Evolutionary conservation across 2,797 vertebrate species (phyloP), one percentile per base, ranked within the genome.

Genomic region (Typhlichthys eigenmanni): DNA sequence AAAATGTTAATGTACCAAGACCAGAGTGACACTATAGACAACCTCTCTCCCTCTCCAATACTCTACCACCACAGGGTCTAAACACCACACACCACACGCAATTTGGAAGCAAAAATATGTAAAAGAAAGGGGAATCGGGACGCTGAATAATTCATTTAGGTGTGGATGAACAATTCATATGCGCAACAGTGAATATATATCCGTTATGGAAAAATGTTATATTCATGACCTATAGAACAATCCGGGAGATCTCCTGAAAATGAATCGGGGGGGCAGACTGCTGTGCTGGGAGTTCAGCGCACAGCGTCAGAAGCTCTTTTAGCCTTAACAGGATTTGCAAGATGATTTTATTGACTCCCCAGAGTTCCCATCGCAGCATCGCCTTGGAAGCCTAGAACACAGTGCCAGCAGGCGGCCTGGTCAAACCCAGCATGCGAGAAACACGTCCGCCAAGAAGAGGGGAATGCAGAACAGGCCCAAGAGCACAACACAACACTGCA

Each of bases 101-200:
- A 62, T 78, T 76, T 79, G 71, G 67, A 75, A 76, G 60, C 64
- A 68, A 74, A 75, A 73, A 55, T 68, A 75, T 82, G 52, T 66
- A 68, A 65, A 67, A 69, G 71, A 58, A 71, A 75, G 75, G 68
- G 32, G 17, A 81, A 79, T 76, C 34, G 38, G 55, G 29, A 50
- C 56, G 55, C 54, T 89, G 71, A 87, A 91, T 90, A 81, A 88
- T 90, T 83, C 71, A 90, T 82, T 62, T 54, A 19, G 34, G 46
- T 68, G 74, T 11, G 13, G 59, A 84, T 86, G 81, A 89, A 87
- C 85, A 85, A 87, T 87, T 84, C 64, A 89, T 85, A 78, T 68
- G 71, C 83, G 83, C 71, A 71, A 77, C 62, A 51, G 72, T 69
- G 77, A 79, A 86, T 85, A 71, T 84, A 79, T 83, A 87, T 84